Base-by-base conservation (phyloP, 2,797 vertebrate species). In the Clarias pachynema region DNA sequence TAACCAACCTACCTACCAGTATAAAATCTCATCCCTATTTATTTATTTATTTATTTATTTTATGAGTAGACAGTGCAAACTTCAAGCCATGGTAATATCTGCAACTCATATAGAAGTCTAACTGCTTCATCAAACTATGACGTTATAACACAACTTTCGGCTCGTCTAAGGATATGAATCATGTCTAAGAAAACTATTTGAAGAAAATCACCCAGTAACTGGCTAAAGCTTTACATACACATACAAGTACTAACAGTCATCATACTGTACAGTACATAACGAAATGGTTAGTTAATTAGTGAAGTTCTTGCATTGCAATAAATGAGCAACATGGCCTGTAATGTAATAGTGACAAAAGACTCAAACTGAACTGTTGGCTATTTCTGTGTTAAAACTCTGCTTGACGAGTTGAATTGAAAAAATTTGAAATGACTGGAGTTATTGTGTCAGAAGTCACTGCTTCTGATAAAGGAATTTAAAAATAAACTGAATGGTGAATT, bases 321-420 rank as follows among this genome's bases (percentile, higher is more conserved):
- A 77, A 77, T 34, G 3, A 40, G 29, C 18, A 2, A 8, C 34
- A 40, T 57, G 31, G 37, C 66, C 53, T 65, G 12, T 53, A 53
- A 66, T 60, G 18, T 74, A 65, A 65, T 15, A 3, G 68, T 65
- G 59, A 63, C 37, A 26, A 10, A 7, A 63, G 14, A 26, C 49
- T 79, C 37, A 82, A 79, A 78, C 59, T 40, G 78, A 78, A 86
- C 69, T 86, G 31, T 44, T 59, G 31, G 10, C 18, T 49, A 15
- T n/a, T 3, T 29, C 2, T 18, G 14, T 6, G 16, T 75, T 75
- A 59, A 59, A 60, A 60, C 75, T 63, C 14, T 63, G 59, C 22
- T 79, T 63, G 20, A 40, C 18, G 7, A 4, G 31, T 44, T 57
- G 24, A 53, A 82, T 80, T 87, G 29, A n/a, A 53, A 53, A 53